Percentiles rank a stretch among this genome's conserved stretches.
phyloP scores from a whole-genome alignment of 1,140 invertebrate genomes.

The Eurytemora carolleeae region DNA sequence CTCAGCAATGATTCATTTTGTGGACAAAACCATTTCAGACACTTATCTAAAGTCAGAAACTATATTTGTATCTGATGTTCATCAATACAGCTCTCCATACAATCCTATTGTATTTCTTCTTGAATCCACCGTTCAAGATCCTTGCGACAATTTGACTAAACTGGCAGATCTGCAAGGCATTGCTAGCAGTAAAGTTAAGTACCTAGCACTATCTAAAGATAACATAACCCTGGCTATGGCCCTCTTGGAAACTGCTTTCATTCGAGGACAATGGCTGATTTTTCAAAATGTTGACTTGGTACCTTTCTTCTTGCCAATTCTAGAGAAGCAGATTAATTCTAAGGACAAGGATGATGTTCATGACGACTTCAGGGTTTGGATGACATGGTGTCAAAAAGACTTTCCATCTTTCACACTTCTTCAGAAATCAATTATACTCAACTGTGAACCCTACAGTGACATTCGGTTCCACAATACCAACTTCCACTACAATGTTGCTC shows the following conservation, averaged over 20 bases:
- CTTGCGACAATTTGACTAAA: not conserved
- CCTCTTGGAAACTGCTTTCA: conserved; percentile 3
- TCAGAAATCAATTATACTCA: not conserved
- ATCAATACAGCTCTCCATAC: not conserved
- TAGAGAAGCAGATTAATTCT: not conserved
- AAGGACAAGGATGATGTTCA: conserved; percentile 1
- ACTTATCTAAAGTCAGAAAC: not conserved
- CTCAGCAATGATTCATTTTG: not conserved
- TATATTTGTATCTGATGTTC: not conserved
- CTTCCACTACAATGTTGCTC: not conserved
- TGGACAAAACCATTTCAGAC: not conserved
- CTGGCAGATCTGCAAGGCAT: conserved; percentile 5
- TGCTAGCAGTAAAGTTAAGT: conserved; percentile 11
- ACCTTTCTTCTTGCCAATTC: not conserved
- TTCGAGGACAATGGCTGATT: conserved; percentile 9
- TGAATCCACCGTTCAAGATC: not conserved
- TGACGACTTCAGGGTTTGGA: conserved; percentile 8
- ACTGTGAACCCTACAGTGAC: not conserved
- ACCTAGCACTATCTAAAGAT: not conserved
- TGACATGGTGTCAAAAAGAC: not conserved
- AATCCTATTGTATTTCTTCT: not conserved
- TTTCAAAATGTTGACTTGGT: conserved; percentile 2
- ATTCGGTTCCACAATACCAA: not conserved
- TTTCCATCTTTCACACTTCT: not conserved
- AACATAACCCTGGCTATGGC: not conserved